These are phyloP conservation scores for Tinamus major DNA, from an alignment of 2,797 vertebrate genomes.

Conservation along the genomic window DNA sequence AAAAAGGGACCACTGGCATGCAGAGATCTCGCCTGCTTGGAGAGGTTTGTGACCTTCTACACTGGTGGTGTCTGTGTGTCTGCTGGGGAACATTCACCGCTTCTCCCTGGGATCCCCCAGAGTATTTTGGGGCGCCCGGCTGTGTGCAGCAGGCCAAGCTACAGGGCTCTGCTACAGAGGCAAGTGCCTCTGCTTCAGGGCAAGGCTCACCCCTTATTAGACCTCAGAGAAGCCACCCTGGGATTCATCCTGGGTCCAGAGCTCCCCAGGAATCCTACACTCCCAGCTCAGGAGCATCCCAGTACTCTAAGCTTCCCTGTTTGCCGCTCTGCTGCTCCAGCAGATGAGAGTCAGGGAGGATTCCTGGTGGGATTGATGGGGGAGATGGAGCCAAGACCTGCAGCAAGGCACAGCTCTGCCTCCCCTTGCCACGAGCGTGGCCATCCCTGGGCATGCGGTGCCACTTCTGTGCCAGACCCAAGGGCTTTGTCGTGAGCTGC, in stretches of 20 bases:
- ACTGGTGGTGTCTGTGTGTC: neutral
- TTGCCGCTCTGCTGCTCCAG: neutral
- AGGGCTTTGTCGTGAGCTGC: neutral
- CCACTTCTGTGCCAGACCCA: neutral
- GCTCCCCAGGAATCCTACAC: neutral
- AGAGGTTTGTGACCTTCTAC: neutral
- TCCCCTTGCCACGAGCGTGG: neutral
- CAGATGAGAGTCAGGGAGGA: slow-evolving; percentile 11
- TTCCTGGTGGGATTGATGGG: neutral
- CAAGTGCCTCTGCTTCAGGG: neutral
- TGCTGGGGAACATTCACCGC: too few species aligned
- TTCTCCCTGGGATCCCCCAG: too few species aligned
- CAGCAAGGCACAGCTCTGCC: neutral
- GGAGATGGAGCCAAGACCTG: neutral
- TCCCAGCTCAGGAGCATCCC: neutral
- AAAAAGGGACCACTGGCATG: neutral
- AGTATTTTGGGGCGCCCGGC: neutral
- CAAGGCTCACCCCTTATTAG: neutral
- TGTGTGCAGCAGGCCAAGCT: neutral
- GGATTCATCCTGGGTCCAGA: neutral
- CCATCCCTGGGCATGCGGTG: neutral
- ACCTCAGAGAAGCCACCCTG: neutral
- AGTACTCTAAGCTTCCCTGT: neutral
- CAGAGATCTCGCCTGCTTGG: neutral
- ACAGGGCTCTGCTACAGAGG: too few species aligned